Conservation (phyloP, 2,797 vertebrate species). For the Sebastes wilsoni region DNA sequence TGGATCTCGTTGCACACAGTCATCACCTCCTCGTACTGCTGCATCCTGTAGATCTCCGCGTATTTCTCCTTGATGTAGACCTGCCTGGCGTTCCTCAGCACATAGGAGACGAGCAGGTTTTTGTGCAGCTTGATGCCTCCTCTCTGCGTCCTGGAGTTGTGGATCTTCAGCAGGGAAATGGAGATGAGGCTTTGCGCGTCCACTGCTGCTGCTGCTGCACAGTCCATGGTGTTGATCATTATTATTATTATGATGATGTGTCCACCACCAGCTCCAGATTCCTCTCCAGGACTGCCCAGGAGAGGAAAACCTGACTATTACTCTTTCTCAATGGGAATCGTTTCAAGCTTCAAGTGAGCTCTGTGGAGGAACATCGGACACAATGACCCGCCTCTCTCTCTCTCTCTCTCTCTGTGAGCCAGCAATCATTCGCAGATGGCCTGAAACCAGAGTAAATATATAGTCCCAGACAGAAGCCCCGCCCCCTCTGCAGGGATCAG, state of each 20-base stretch:
- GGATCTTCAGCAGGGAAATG: slow-evolving; percentile 95
- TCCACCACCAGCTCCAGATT: slow-evolving; percentile 13
- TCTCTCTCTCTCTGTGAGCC: slow-evolving; percentile 19
- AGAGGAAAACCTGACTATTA: slow-evolving; percentile 30
- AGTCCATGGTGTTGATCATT: slow-evolving; percentile 88
- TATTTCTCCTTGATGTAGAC: slow-evolving; percentile 97
- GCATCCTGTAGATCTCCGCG: slow-evolving; percentile 94
- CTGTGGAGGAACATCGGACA: slow-evolving; percentile 79
- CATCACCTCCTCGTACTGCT: slow-evolving; percentile 90
- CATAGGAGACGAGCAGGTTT: slow-evolving; percentile 97
- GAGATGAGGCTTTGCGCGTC: slow-evolving; percentile 96
- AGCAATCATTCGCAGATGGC: slow-evolving; percentile 83
- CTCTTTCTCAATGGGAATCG: slow-evolving; percentile 58
- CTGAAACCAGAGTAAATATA: slow-evolving; percentile 81
- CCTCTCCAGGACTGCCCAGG: not conserved
- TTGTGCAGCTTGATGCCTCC: slow-evolving; percentile 98
- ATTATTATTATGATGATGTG: not conserved
- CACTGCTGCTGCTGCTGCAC: slow-evolving; percentile 75
- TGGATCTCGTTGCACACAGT: slow-evolving; percentile 87
- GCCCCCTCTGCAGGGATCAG: slow-evolving; percentile 29
- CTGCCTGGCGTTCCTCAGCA: slow-evolving; percentile 96
- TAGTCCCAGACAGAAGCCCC: slow-evolving; percentile 14
- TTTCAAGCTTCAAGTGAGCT: slow-evolving; percentile 72
- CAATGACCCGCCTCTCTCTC: slow-evolving; percentile 33
- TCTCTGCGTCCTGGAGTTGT: slow-evolving; percentile 95